These are phyloP conservation scores for Rugalucina vietnamica DNA, from an alignment of 2,888 invertebrate genomes.

Conservation along the genomic window DNA sequence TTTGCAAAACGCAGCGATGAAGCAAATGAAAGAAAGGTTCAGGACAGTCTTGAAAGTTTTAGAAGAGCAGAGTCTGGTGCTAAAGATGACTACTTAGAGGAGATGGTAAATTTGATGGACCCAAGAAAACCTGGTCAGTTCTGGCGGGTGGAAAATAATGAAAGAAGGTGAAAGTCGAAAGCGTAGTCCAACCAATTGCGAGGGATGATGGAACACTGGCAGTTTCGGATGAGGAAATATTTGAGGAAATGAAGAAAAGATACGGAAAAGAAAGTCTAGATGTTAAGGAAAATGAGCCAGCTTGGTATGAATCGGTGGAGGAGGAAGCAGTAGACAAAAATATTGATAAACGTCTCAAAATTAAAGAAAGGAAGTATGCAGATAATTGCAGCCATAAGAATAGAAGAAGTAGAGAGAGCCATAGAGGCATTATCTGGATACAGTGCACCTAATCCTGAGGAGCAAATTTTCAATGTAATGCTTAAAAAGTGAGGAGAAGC, in stretches of 20 bases:
- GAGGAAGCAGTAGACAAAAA: background rate
- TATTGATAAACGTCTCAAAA: background rate
- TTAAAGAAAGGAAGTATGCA: background rate
- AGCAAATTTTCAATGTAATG: constrained; percentile 3
- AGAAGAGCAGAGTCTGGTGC: background rate
- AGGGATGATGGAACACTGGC: constrained; percentile 13
- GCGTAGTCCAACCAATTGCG: constrained; percentile 7
- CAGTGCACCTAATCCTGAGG: constrained; percentile 19
- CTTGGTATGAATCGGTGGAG: constrained; percentile 12
- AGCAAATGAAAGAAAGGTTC: background rate
- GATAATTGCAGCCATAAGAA: background rate
- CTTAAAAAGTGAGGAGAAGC: constrained; percentile 8
- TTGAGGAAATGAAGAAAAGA: constrained; percentile 7
- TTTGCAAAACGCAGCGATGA: background rate
- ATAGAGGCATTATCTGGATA: background rate
- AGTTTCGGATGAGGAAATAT: constrained; percentile 10
- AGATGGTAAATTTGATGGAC: background rate
- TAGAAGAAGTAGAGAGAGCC: background rate
- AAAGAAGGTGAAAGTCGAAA: background rate
- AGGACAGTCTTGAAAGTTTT: background rate
- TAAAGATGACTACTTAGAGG: background rate
- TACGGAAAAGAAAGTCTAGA: constrained; percentile 7
- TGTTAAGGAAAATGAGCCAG: background rate
- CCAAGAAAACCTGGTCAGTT: constrained; percentile 7
- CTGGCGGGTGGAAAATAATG: constrained; percentile 4